Evolutionary conservation across 2,888 invertebrate species (phyloP).

Genomic region (Microchrysa polita): DNA sequence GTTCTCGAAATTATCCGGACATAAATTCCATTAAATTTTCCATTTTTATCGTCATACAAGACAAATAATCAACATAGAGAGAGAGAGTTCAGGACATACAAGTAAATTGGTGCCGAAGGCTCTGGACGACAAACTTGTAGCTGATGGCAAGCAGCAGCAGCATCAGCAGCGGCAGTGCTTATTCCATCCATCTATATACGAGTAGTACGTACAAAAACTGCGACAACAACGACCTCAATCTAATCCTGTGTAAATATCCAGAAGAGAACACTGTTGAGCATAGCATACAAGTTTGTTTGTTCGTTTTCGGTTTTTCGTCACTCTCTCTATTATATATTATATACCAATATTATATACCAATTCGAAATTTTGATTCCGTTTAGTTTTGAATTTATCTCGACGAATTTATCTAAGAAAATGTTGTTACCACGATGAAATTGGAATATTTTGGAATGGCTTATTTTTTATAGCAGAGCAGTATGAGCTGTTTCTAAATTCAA

Average conservation of each 20-base stretch:
- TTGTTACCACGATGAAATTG: constrained; percentile 30
- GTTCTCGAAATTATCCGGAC: constrained; percentile 33
- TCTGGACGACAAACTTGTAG: no score
- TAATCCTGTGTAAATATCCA: constrained; percentile 8
- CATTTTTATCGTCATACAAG: constrained; percentile 17
- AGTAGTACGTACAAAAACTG: no score
- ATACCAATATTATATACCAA: not conserved
- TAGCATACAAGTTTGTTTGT: not conserved
- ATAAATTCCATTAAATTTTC: constrained; percentile 34
- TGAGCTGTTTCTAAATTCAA: no score
- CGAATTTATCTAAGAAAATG: constrained; percentile 39
- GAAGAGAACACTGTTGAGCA: constrained; percentile 19
- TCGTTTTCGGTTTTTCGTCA: no score
- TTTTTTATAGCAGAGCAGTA: no score
- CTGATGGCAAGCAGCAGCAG: no score
- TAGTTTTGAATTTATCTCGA: constrained; percentile 39
- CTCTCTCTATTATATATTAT: no score
- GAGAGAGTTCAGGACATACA: not conserved
- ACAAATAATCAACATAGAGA: constrained; percentile 19
- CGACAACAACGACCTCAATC: constrained; percentile 10
- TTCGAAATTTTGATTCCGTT: constrained; percentile 30
- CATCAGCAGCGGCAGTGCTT: no score
- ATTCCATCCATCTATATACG: no score
- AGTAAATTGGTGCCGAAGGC: no score
- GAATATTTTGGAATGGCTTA: constrained; percentile 23